These are phyloP conservation scores for Pyrocephalus nanus DNA, from an alignment of 2,797 vertebrate genomes.

Conservation along the genomic window DNA sequence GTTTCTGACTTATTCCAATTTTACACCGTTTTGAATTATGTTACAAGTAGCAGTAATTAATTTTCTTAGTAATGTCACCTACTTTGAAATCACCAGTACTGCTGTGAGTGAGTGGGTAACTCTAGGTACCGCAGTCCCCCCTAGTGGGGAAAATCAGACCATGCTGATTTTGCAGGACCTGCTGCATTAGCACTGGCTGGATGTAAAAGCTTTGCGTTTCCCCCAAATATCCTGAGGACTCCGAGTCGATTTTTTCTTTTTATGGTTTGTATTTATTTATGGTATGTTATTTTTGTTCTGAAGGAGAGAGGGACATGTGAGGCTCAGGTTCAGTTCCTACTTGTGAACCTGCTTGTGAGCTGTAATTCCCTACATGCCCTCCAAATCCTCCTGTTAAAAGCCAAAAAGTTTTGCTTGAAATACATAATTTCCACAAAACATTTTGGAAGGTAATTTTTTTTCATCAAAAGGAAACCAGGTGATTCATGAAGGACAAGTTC, in stretches of 20 bases:
- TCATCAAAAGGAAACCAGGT: background rate
- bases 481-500: background rate
- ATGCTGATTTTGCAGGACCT: background rate
- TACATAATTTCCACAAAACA: background rate
- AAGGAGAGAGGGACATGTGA: background rate
- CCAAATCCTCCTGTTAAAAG: background rate
- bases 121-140: constrained; percentile 10
- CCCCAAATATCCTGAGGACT: background rate
- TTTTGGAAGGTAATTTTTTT: background rate
- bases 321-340: background rate
- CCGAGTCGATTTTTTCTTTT: background rate
- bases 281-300: background rate
- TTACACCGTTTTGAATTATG: background rate
- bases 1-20: background rate
- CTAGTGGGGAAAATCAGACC: constrained; percentile 9
- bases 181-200: background rate
- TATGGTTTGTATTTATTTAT: background rate
- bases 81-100: background rate
- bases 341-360: background rate
- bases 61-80: background rate
- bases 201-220: background rate
- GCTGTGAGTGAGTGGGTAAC: background rate
- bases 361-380: background rate
- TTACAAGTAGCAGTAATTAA: background rate
- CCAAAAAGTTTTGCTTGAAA: background rate